Conservation (phyloP, 2,113 vertebrate species). For the Smithornis capensis region DNA sequence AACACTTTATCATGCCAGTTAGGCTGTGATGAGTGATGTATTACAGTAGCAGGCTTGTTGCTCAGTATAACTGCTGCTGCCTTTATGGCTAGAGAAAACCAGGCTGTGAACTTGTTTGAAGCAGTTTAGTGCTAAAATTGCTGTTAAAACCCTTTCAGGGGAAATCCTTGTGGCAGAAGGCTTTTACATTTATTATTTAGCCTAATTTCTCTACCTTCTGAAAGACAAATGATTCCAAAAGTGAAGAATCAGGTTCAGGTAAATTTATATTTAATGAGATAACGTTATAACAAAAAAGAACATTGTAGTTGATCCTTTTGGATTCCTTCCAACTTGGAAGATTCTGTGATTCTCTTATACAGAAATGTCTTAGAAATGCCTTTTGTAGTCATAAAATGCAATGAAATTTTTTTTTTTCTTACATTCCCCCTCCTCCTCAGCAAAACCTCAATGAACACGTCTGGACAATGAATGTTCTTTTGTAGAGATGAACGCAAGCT, state of each 20-base stretch:
- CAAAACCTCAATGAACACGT: not conserved
- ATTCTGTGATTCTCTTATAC: not conserved
- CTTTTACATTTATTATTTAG: not conserved
- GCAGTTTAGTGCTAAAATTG: not conserved
- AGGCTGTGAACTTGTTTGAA: not conserved
- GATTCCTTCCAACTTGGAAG: not conserved
- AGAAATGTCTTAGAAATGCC: not conserved
- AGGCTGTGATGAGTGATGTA: constrained; percentile 48
- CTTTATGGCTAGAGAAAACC: not conserved
- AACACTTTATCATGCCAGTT: constrained; percentile 56
- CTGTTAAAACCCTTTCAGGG: not conserved
- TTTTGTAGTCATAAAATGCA: not conserved
- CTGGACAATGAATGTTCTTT: constrained; percentile 7
- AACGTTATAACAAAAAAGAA: not conserved
- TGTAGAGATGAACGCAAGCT: not conserved
- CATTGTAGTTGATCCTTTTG: not conserved
- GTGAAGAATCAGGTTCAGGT: not conserved
- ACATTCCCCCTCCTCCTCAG: not conserved
- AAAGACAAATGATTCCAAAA: not conserved
- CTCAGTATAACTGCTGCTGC: not conserved
- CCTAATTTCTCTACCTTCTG: not conserved
- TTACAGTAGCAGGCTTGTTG: constrained; percentile 61
- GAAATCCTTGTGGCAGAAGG: not conserved
- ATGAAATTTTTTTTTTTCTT: not conserved
- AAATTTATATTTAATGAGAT: not conserved